Evolutionary conservation across 2,888 invertebrate genomes (phyloP), one percentile per base, ranked within the genome.

Genomic region (Microctonus aethiopoides): DNA sequence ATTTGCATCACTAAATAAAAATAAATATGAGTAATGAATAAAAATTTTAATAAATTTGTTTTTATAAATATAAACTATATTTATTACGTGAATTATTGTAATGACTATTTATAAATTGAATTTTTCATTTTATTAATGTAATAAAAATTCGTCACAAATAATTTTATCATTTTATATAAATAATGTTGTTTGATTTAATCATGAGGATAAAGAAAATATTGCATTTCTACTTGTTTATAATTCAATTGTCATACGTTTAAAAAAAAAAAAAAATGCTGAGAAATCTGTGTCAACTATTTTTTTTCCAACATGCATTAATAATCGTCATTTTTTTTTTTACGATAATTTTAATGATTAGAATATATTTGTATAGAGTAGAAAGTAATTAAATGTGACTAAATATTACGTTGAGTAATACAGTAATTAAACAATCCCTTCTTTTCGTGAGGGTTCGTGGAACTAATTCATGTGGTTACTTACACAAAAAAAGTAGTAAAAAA

Each of bases 371-470:
- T 24, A 65, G 16, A 65, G 36, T 64, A 64, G 52, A 64, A 52
- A 54, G 64, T 32, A 34, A 65, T 52, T 64, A 64, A 6, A 54
- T 34, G 36, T 56, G 65, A 36, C 39, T 39, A 41, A 65, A 54
- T 22, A 32, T 7, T 13, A 26, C 5, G 26, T 65, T 65, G 56
- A 36, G 56, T 65, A 65, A 65, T 29, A 56, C n/a, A 26, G 41
- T 36, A 39, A 39, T 26, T 39, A 26, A 16, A 39, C 13, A 54
- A 24, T 20, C 20, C 16, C 36, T 24, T 36, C 52, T n/a, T 4
- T 7, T 16, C 46, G 46, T 56, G 54, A 56, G 26, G 65, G 36
- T 65, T 57, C 13, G 65, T 36, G 56, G 29, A 24, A 65, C 41
- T 56, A 46, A 46, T 36, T 54, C 51, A 54, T 36, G 36, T 54